These are phyloP conservation scores for Tinea semifulvella DNA, from an alignment of 2,888 invertebrate species.

Conservation along the genomic window DNA sequence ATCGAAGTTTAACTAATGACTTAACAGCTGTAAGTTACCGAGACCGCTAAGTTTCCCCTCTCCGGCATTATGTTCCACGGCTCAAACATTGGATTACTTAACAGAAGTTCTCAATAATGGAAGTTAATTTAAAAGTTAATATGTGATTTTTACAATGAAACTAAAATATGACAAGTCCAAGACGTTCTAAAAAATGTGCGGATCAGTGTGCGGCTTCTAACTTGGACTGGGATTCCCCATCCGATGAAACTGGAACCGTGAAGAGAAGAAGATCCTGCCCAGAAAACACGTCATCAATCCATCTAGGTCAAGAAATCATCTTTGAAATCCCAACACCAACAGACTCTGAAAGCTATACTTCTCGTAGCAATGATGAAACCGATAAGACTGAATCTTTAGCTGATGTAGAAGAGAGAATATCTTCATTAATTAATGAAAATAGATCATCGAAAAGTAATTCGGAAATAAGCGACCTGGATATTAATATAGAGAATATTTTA, in stretches of 20 bases:
- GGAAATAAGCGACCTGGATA: conserved; percentile 53
- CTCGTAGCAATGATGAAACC: conserved; percentile 41
- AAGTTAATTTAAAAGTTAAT: background rate
- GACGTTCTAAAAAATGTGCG: conserved; percentile 52
- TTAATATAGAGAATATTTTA: conserved; percentile 46
- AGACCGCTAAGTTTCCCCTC: conserved; percentile 22
- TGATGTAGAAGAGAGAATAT: conserved; percentile 58
- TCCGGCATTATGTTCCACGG: conserved; percentile 33
- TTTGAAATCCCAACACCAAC: conserved; percentile 51
- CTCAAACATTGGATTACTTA: background rate
- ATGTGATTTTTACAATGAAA: background rate
- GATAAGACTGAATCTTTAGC: conserved; percentile 47
- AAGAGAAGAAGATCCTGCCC: conserved; percentile 71
- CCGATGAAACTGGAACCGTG: conserved; percentile 75
- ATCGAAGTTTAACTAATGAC: conserved; percentile 46
- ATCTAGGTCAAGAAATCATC: conserved; percentile 34
- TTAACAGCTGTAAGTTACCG: conserved; percentile 23
- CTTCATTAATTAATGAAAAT: conserved; percentile 55
- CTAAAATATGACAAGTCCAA: conserved; percentile 61
- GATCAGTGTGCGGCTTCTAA: conserved; percentile 45
- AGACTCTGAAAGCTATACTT: conserved; percentile 52
- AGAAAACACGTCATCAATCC: conserved; percentile 30
- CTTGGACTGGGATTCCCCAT: conserved; percentile 78
- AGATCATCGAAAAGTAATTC: conserved; percentile 59
- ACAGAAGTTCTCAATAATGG: background rate